Evolutionary conservation across 2,888 invertebrate species (phyloP), one percentile per base, ranked within the genome.

Genomic region (Pogonocherus hispidulus): DNA sequence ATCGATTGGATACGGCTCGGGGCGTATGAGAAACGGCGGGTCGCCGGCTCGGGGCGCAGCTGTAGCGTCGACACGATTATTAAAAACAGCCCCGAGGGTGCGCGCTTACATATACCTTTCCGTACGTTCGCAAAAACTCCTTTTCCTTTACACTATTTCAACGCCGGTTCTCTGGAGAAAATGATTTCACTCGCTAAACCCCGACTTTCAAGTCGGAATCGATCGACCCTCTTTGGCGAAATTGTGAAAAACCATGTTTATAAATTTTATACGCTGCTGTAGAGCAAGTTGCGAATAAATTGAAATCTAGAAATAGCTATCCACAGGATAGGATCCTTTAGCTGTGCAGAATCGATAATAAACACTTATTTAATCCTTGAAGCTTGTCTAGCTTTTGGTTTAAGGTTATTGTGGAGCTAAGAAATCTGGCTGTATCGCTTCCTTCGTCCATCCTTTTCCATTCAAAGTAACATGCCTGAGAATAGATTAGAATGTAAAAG

Each of bases 1-100:
- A 81, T 81, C 79, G 81, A 81, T 81, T 80, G 70, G 76, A 75
- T 76, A 75, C 78, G 73, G 74, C 74, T 70, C 69, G 75, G 78
- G 75, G 78, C 78, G 75, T 78, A 78, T 79, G 79, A 77, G 74
- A 71, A 74, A 69, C 75, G 71, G 74, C 73, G 73, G 74, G 76
- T 72, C 70, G 71, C 70, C 68, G 67, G 71, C 66, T 63, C 66
- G 74, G 73, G 74, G 75, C 75, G 77, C 78, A 79, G 76, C 78
- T 78, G 77, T 74, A 73, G 72, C 74, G 71, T 67, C 72, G 75
- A 62, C 73, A 73, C 74, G 72, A 77, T 77, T 76, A 76, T 78
- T 76, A 76, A 78, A 78, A 77, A 77, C 75, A 74, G 71, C 70
- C 77, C 74, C 67, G 65, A 71, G 73, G 76, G 76, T 72, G 71